These are phyloP conservation scores for Harpagus bidentatus DNA, from an alignment of 2,113 vertebrate species.

Conservation along the genomic window DNA sequence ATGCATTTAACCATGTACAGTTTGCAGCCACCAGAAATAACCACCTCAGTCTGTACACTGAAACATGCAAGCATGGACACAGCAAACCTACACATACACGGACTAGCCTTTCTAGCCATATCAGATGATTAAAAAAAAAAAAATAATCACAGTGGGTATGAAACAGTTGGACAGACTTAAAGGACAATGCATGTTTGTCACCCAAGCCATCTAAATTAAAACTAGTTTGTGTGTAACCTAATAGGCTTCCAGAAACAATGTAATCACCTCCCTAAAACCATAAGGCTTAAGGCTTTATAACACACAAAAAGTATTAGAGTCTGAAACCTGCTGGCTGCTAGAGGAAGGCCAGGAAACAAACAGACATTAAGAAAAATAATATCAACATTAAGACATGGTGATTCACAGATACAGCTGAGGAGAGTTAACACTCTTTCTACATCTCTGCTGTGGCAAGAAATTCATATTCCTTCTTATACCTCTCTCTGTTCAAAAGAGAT, in stretches of 20 bases:
- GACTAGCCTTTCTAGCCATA: background rate
- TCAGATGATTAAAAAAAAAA: background rate
- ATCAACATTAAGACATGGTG: background rate
- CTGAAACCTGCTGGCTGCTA: background rate
- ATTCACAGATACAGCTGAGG: background rate
- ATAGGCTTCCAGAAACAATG: background rate
- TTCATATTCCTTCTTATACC: background rate
- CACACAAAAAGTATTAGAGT: background rate
- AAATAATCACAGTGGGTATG: background rate
- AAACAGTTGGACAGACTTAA: background rate
- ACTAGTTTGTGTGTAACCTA: background rate
- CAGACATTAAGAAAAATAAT: background rate
- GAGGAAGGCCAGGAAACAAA: background rate
- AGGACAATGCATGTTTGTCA: background rate
- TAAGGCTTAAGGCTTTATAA: background rate
- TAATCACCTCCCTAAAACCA: background rate
- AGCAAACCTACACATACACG: background rate
- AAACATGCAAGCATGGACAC: background rate
- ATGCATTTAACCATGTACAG: background rate
- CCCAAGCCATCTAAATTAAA: background rate
- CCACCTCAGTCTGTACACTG: background rate
- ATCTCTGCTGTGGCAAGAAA: background rate
- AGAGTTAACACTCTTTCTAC: background rate
- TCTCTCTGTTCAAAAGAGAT: background rate
- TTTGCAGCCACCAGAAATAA: background rate